Evolutionary conservation across 2,797 vertebrate species (phyloP).

Genomic region (Enteromius argenteus): DNA sequence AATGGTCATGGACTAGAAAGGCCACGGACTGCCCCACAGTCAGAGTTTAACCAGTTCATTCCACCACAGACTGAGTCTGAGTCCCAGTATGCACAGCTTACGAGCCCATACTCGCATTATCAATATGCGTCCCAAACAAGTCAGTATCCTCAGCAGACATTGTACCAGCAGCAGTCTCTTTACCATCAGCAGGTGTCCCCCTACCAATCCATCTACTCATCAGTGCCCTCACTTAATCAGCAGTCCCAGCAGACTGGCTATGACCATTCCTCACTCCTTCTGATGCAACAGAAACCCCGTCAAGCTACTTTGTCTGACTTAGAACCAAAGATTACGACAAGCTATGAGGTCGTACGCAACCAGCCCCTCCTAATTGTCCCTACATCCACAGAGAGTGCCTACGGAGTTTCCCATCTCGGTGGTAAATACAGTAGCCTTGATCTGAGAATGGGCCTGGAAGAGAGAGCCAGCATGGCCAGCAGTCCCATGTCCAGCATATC

Average conservation of each 20-base stretch:
- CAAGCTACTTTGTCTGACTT: slow-evolving; percentile 89
- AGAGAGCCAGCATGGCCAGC: slow-evolving; percentile 92
- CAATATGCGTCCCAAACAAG: slow-evolving; percentile 93
- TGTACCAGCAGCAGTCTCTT: slow-evolving; percentile 91
- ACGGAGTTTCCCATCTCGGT: slow-evolving; percentile 88
- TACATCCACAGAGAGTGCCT: slow-evolving; percentile 89
- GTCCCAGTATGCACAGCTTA: slow-evolving; percentile 90
- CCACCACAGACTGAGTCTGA: slow-evolving; percentile 95
- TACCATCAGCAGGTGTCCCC: slow-evolving; percentile 95
- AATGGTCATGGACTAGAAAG: slow-evolving; percentile 89
- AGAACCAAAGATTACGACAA: slow-evolving; percentile 94
- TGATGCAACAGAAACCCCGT: slow-evolving; percentile 91
- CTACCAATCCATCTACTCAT: slow-evolving; percentile 87
- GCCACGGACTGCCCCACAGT: slow-evolving; percentile 94
- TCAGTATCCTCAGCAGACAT: slow-evolving; percentile 89
- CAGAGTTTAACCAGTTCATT: slow-evolving; percentile 95
- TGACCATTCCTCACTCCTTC: slow-evolving; percentile 89
- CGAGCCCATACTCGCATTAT: slow-evolving; percentile 93
- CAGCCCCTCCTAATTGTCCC: slow-evolving; percentile 96
- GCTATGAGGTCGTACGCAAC: slow-evolving; percentile 95
- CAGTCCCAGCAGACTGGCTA: slow-evolving; percentile 88
- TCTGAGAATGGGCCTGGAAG: slow-evolving; percentile 92
- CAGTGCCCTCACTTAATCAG: slow-evolving; percentile 87
- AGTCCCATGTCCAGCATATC: slow-evolving; percentile 98
- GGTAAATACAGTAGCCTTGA: slow-evolving; percentile 94